These are phyloP conservation scores for Marisa cornuarietis DNA, from an alignment of 1,140 invertebrate genomes.

Conservation along the genomic window DNA sequence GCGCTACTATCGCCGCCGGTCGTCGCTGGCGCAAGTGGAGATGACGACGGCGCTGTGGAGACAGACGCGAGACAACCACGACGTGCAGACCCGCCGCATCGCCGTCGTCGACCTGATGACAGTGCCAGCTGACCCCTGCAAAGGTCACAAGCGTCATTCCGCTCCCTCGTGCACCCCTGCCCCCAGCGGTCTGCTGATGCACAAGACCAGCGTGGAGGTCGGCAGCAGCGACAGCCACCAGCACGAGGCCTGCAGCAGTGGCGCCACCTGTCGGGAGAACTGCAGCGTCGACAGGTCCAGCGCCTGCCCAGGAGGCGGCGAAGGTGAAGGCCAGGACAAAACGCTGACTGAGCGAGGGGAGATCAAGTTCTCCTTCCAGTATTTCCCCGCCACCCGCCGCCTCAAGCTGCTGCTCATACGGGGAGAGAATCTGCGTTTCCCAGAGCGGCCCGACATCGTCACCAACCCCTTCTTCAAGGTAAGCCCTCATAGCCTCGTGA, in stretches of 20 bases:
- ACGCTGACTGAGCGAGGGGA: slow-evolving; percentile 52
- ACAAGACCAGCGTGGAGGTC: slow-evolving; percentile 12
- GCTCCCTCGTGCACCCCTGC: slow-evolving; percentile 38
- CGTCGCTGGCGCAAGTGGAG: slow-evolving; percentile 43
- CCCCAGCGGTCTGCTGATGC: background rate
- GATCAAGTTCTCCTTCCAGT: slow-evolving; percentile 61
- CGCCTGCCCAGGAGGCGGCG: background rate
- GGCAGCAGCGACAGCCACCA: slow-evolving; percentile 7
- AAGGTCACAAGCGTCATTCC: slow-evolving; percentile 46
- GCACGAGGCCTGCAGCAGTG: slow-evolving; percentile 21
- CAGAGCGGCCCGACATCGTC: slow-evolving; percentile 41
- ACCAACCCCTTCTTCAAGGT: slow-evolving; percentile 41
- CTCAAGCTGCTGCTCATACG: slow-evolving; percentile 56
- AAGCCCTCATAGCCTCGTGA: background rate
- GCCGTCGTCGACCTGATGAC: slow-evolving; percentile 17
- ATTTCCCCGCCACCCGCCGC: slow-evolving; percentile 47
- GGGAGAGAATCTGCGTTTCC: slow-evolving; percentile 54
- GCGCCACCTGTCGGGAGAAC: slow-evolving; percentile 12
- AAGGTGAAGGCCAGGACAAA: slow-evolving; percentile 4
- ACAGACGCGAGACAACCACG: slow-evolving; percentile 1
- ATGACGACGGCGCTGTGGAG: slow-evolving; percentile 23
- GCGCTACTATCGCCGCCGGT: slow-evolving; percentile 50
- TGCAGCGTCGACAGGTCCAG: slow-evolving; percentile 19
- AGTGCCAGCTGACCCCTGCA: slow-evolving; percentile 18
- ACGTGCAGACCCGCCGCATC: slow-evolving; percentile 18